Base-by-base conservation (phyloP, 2,888 invertebrate genomes). In the Leptopterna dolabrata region DNA sequence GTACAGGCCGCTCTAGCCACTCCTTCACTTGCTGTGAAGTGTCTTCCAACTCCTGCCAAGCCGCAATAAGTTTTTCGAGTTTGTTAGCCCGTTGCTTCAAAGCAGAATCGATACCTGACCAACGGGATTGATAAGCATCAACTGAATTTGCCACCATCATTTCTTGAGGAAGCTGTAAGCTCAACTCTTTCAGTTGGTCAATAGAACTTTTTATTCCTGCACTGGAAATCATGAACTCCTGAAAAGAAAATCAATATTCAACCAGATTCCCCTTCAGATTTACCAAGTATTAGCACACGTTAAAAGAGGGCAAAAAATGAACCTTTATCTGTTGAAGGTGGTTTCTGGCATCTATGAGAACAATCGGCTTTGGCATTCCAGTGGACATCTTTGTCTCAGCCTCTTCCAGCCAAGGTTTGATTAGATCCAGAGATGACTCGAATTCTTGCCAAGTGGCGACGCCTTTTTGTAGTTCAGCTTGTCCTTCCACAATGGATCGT, bases 381-480 rank as follows among this genome's bases (percentile, higher is more conserved):
- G 93, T 93, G 24, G 95, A 94, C 36, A 97, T 94, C 92, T 95
- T 96, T n/a, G 95, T 92, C 92, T 98, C 98, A 24, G 96, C 96
- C 91, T 96, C 94, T 91, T 97, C 96, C 87, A 98, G 94, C 96
- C 97, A 97, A 0, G 97, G 97, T 91, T 96, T 95, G 82, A 98
- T 94, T 91, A 96, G 95, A 88, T 95, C 94, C 43, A 97, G 93
- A 86, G 95, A 95, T 73, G 94, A 93, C 92, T 97, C 96, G 92
- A 97, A 97, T 90, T 95, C 94, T 91, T 97, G 95, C 96, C 97
- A 97, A 89, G 96, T 96, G 51, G 95, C 94, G 76, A 97, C 93
- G 91, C 97, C 97, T 90, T 95, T 95, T 89, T 95, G 94, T 0
- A 97, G 95, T 1, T 95, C 94, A 90, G 95, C 94, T 14, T 95